A percentile compares a stretch with the other conserved stretches of the same genome.
Conservation (phyloP, 1,140 invertebrate species). For the Saccostrea glomerata region DNA sequence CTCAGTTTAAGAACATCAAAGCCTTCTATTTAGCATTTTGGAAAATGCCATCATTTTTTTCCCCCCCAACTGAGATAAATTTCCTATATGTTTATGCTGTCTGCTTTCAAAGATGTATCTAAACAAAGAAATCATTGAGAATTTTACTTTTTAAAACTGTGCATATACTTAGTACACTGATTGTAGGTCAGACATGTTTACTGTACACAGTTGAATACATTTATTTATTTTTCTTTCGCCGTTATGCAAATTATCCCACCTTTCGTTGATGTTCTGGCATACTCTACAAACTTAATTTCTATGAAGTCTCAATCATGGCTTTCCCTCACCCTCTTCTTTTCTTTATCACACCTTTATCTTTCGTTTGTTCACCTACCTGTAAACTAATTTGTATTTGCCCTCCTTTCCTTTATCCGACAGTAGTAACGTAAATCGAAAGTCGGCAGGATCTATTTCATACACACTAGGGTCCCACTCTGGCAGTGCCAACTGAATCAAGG, state of each 20-base stretch:
- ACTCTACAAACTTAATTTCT: too few relatives aligned
- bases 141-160: neutral
- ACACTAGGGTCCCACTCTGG: conserved; percentile 81
- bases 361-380: conserved; percentile 78
- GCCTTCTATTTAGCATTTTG: neutral
- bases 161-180: too few relatives aligned
- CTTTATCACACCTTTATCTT: neutral
- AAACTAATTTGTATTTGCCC: conserved; percentile 89
- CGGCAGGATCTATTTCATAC: conserved; percentile 80
- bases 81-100: neutral
- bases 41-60: neutral
- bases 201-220: too few relatives aligned
- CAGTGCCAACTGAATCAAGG: conserved; percentile 88
- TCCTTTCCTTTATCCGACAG: conserved; percentile 88
- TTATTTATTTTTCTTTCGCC: too few relatives aligned
- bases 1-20: conserved; percentile 11
- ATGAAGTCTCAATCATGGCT: too few relatives aligned
- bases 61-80: neutral
- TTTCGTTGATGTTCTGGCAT: too few relatives aligned
- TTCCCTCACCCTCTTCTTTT: too few relatives aligned
- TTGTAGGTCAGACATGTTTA: too few relatives aligned
- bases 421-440: conserved; percentile 88
- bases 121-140: neutral
- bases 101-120: neutral
- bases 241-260: too few relatives aligned